phyloP scores from a whole-genome alignment of 2,113 vertebrate genomes.

The Aspiorhynchus laticeps region DNA sequence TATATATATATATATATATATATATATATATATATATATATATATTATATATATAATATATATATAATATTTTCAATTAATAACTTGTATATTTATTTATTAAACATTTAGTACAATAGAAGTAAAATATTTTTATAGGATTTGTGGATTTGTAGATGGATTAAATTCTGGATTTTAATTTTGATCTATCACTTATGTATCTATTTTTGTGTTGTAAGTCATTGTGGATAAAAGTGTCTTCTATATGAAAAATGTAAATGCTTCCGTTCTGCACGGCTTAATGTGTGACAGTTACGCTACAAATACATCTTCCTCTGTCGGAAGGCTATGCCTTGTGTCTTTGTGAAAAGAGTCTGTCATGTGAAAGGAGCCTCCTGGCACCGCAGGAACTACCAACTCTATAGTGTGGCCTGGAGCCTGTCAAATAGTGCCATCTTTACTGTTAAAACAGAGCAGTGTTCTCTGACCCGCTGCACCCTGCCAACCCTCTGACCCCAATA shows the following conservation, averaged over 20 bases:
- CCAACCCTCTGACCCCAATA: slow-evolving; percentile 29
- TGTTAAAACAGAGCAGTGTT: slow-evolving; percentile 34
- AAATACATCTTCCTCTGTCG: slow-evolving; percentile 8
- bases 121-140: not conserved
- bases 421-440: slow-evolving; percentile 9
- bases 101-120: not conserved
- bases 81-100: too few species aligned
- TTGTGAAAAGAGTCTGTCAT: slow-evolving; percentile 34
- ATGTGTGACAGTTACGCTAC: not conserved
- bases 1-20: too few species aligned
- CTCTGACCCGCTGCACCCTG: slow-evolving; percentile 27
- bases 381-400: slow-evolving; percentile 20
- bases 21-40: too few species aligned
- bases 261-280: not conserved
- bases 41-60: too few species aligned
- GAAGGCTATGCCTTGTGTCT: slow-evolving; percentile 7
- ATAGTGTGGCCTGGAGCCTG: slow-evolving; percentile 30
- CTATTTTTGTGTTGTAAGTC: not conserved
- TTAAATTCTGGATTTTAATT: not conserved
- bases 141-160: slow-evolving; percentile 39
- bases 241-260: not conserved
- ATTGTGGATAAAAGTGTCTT: not conserved
- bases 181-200: not conserved
- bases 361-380: slow-evolving; percentile 44
- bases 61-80: too few species aligned